A percentile compares a stretch with the other conserved stretches of the same genome.
Conservation (phyloP, 2,797 vertebrate genomes). For the Nannoperca obscura region DNA sequence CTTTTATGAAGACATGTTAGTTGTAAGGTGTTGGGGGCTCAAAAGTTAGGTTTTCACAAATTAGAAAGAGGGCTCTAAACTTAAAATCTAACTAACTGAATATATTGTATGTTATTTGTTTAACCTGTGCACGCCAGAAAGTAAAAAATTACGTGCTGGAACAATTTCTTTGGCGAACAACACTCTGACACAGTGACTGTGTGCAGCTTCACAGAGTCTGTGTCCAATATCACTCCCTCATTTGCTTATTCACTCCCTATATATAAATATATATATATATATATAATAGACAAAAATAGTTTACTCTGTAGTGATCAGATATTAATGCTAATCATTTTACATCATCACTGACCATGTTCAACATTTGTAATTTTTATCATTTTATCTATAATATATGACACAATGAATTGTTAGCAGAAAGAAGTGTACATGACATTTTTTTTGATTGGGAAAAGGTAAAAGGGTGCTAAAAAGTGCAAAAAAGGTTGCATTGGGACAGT, state of each 20-base stretch:
- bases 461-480: no score
- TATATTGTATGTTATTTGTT: not conserved
- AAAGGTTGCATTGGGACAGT: no score
- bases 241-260: not conserved
- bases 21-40: not conserved
- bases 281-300: not conserved
- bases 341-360: not conserved
- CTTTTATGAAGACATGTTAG: constrained; percentile 40
- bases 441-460: no score
- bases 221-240: not conserved
- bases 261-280: no score
- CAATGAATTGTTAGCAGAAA: no score
- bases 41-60: not conserved
- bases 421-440: not conserved
- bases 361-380: no score
- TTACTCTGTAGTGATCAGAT: not conserved
- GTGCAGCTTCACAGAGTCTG: no score
- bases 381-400: no score
- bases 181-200: no score
- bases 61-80: not conserved
- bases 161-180: not conserved
- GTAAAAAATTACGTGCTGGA: not conserved
- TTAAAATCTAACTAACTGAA: not conserved
- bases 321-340: not conserved
- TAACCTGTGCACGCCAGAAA: no score